Percentiles rank a stretch among this genome's conserved stretches.
Evolutionary conservation across 1,140 invertebrate genomes (phyloP).

Genomic region (Lethocerus indicus): DNA sequence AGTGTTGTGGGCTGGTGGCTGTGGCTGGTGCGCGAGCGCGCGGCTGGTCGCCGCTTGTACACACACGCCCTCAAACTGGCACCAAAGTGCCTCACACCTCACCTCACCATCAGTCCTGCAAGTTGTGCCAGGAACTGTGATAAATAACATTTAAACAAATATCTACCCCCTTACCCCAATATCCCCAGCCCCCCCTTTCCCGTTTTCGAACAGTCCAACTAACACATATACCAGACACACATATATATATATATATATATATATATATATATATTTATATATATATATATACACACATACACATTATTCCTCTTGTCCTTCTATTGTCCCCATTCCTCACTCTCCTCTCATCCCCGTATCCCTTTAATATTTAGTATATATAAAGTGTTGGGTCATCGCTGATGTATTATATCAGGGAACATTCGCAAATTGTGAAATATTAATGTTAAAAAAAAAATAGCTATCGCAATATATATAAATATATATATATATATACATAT

Average conservation of each 20-base stretch:
- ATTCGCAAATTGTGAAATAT: conserved; percentile 4
- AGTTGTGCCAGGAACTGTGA: conserved; percentile 2
- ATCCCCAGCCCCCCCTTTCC: conserved; percentile 3
- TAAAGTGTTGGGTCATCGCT: neutral
- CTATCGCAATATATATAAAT: no score
- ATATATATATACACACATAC: neutral
- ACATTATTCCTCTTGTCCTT: neutral
- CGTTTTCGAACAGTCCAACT: conserved; percentile 3
- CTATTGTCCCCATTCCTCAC: no score
- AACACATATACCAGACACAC: conserved; percentile 2
- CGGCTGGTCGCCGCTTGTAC: neutral
- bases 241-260: conserved; percentile 1
- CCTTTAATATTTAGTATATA: no score
- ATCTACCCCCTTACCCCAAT: neutral
- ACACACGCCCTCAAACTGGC: neutral
- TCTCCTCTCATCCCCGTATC: no score
- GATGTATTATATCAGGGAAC: conserved; percentile 10
- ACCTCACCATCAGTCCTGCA: conserved; percentile 1
- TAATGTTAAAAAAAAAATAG: no score
- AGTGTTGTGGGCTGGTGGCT: no score
- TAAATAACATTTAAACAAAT: no score
- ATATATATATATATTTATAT: neutral
- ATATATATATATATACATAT: no score
- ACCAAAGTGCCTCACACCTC: conserved; percentile 9
- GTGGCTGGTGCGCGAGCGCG: neutral